Evolutionary conservation across 2,113 vertebrate species (phyloP).

Genomic region (Corythornis cristatus): DNA sequence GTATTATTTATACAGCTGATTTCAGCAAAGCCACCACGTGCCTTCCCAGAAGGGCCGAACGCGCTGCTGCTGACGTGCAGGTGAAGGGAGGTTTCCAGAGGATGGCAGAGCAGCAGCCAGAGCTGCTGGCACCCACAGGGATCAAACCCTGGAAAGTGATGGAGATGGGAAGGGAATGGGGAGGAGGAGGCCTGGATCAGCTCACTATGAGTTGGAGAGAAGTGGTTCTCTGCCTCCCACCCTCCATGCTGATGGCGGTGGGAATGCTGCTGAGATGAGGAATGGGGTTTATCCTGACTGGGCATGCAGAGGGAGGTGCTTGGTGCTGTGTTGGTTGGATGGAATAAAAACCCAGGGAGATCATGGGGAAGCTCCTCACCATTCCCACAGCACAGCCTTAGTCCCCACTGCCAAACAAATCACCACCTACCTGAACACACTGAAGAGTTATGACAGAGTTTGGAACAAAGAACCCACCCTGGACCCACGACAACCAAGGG

Average conservation of each 20-base stretch:
- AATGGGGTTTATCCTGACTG: not conserved
- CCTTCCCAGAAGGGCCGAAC: constrained; percentile 35
- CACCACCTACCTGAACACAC: not conserved
- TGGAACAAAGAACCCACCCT: not conserved
- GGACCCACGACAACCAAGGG: not conserved
- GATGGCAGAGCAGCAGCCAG: not conserved
- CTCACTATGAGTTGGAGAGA: not conserved
- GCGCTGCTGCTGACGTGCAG: not conserved
- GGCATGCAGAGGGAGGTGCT: not conserved
- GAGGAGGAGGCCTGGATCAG: not conserved
- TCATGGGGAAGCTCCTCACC: not conserved
- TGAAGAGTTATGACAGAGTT: not conserved
- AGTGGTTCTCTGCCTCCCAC: not conserved
- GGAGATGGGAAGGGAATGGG: not conserved
- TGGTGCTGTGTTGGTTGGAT: not conserved
- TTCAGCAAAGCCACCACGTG: constrained; percentile 10
- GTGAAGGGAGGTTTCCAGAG: constrained; percentile 15
- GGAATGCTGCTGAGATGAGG: not conserved
- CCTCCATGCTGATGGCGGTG: not conserved
- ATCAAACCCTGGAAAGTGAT: not conserved
- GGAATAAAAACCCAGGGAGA: not conserved
- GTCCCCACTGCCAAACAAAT: not conserved
- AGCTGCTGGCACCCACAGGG: not conserved
- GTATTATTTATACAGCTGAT: constrained; percentile 52
- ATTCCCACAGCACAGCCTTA: not conserved